Percentiles rank a stretch among this genome's conserved stretches.
Evolutionary conservation across 2,113 vertebrate species (phyloP).

Genomic region (Ciconia boyciana): DNA sequence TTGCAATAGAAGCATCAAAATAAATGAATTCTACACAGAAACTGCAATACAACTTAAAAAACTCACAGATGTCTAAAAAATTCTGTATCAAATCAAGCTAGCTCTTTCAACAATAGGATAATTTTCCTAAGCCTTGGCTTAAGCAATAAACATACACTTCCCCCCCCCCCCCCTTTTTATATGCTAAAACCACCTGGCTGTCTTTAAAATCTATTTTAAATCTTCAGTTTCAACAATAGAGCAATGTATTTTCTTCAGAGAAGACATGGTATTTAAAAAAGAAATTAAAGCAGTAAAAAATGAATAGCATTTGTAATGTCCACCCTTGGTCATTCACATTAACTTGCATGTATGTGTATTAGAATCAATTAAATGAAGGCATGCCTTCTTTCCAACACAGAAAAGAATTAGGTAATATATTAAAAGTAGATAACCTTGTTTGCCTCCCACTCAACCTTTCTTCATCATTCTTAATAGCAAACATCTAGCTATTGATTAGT

Average conservation of each 20-base stretch:
- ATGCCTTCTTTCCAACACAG: neutral
- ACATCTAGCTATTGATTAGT: constrained; percentile 58
- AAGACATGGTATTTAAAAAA: neutral
- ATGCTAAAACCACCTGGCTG: neutral
- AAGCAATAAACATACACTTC: neutral
- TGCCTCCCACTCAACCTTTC: constrained; percentile 59
- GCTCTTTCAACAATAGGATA: neutral
- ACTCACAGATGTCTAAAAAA: neutral
- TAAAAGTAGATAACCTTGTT: constrained; percentile 62
- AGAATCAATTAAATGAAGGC: neutral
- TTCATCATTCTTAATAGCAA: constrained; percentile 58
- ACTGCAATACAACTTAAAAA: neutral
- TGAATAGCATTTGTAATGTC: neutral
- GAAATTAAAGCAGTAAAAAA: neutral
- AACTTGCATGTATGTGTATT: neutral
- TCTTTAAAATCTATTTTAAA: neutral
- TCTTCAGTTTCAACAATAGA: neutral
- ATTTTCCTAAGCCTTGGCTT: neutral
- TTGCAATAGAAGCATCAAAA: neutral
- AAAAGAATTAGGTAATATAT: constrained; percentile 42
- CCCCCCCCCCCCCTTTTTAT: neutral
- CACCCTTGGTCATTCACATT: neutral
- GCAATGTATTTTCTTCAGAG: neutral
- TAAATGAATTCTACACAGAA: neutral
- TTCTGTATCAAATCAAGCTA: neutral